A percentile compares a stretch with the other conserved stretches of the same genome.
These are phyloP conservation scores for Paradisaea rubra DNA, from an alignment of 2,113 vertebrate genomes.

Conservation along the genomic window DNA sequence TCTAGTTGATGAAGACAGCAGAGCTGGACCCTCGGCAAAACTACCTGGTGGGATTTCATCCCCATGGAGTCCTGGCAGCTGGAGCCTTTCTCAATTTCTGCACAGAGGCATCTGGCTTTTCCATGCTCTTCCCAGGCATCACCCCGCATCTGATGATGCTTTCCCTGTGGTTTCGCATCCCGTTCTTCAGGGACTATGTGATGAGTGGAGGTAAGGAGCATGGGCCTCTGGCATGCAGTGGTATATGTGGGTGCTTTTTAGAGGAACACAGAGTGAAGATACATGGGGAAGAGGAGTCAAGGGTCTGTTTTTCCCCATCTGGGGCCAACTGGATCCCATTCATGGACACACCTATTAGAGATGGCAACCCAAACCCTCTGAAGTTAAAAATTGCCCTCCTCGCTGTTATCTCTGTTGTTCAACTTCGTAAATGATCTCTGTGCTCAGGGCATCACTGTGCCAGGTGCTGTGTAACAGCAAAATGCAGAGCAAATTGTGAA, in stretches of 20 bases:
- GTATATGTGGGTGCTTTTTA: background rate
- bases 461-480: background rate
- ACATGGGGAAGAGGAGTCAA: background rate
- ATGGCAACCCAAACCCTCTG: background rate
- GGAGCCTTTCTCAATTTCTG: conserved; percentile 90
- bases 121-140: conserved; percentile 78
- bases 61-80: conserved; percentile 83
- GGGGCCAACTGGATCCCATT: fast-evolving
- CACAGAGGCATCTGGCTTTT: conserved; percentile 80
- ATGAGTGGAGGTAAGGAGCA: conserved; percentile 81
- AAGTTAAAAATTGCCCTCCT: background rate
- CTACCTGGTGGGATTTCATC: conserved; percentile 89
- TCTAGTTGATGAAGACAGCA: conserved; percentile 86
- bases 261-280: background rate
- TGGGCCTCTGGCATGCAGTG: background rate
- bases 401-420: background rate
- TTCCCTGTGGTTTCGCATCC: conserved; percentile 84
- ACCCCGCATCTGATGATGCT: conserved; percentile 83
- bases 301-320: background rate
- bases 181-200: conserved; percentile 88
- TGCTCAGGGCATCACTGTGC: background rate
- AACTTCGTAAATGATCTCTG: background rate
- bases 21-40: conserved; percentile 85
- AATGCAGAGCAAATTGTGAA: background rate
- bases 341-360: background rate